These are phyloP conservation scores for Malacoctenus gilli DNA, from an alignment of 2,797 vertebrate species.

Conservation along the genomic window DNA sequence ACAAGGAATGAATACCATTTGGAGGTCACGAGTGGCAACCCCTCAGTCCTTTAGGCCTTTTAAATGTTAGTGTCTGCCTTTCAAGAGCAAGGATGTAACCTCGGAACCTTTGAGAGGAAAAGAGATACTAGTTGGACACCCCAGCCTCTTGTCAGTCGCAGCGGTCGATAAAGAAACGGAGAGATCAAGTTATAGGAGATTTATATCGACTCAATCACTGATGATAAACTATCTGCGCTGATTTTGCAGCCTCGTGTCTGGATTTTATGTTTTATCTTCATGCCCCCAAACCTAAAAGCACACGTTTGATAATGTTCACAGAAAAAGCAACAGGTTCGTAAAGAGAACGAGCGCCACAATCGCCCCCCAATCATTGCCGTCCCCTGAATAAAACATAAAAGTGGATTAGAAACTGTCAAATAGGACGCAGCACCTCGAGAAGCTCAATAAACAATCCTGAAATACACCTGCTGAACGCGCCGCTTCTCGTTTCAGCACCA, in stretches of 20 bases:
- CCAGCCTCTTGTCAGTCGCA: slow-evolving; percentile 55
- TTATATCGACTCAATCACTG: slow-evolving; percentile 19
- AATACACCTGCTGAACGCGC: no score
- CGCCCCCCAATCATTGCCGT: no score
- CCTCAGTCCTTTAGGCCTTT: slow-evolving; percentile 77
- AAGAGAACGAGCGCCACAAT: no score
- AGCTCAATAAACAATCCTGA: slow-evolving; percentile 42
- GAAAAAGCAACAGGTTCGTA: no score
- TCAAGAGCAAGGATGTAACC: slow-evolving; percentile 80
- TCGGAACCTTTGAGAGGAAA: slow-evolving; percentile 72
- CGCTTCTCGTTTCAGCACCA: slow-evolving; percentile 51
- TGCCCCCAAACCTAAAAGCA: no score
- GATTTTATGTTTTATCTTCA: no score
- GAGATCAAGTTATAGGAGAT: slow-evolving; percentile 41
- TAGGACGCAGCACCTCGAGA: no score
- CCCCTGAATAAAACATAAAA: no score
- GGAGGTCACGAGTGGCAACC: slow-evolving; percentile 81
- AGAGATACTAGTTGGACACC: slow-evolving; percentile 58
- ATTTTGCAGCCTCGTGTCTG: no score
- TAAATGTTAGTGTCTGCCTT: slow-evolving; percentile 84
- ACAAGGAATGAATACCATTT: slow-evolving; percentile 86
- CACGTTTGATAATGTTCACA: no score
- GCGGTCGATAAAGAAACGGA: slow-evolving; percentile 48
- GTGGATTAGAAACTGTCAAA: no score
- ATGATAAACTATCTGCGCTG: no score